Percentiles rank a stretch among this genome's conserved stretches.
These are phyloP conservation scores for Pachyramphus minor DNA, from an alignment of 2,113 vertebrate species.

Conservation along the genomic window DNA sequence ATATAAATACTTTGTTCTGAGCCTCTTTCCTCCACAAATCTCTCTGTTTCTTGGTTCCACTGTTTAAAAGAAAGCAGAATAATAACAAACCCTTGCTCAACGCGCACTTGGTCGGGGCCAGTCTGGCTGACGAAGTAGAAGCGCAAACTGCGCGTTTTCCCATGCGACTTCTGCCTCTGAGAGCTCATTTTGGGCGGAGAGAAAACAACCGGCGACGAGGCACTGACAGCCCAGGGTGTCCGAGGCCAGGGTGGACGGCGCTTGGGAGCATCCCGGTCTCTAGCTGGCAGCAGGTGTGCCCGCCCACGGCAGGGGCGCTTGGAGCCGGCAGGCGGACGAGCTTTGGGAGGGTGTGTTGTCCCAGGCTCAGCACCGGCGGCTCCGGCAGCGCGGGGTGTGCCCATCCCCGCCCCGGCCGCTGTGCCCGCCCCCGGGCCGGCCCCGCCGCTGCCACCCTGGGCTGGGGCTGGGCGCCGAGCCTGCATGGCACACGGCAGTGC, in stretches of 20 bases:
- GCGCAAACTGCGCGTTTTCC: fast-evolving
- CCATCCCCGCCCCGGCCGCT: slow-evolving; percentile 20
- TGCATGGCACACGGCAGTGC: slow-evolving; percentile 57
- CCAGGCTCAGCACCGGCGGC: fast-evolving
- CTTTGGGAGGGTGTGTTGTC: not conserved
- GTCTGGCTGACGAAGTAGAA: too few species aligned
- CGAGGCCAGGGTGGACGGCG: not conserved
- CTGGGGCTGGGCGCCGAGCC: not conserved
- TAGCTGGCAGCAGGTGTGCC: too few species aligned
- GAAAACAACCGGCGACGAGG: not conserved
- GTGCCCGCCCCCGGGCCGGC: slow-evolving; percentile 54
- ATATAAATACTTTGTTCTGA: not conserved
- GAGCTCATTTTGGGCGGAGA: fast-evolving
- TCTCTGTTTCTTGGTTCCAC: not conserved
- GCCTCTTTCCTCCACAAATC: too few species aligned
- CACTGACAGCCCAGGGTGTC: fast-evolving
- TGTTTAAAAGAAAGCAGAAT: too few species aligned
- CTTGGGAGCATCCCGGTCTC: too few species aligned
- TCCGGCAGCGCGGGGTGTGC: not conserved
- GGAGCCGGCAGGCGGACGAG: not conserved
- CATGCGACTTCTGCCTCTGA: fast-evolving
- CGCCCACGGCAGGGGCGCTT: too few species aligned
- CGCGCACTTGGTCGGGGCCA: fast-evolving
- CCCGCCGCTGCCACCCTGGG: not conserved
- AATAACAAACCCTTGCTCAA: not conserved